phyloP scores from a whole-genome alignment of 2,113 vertebrate genomes.

The Ursus arctos region DNA sequence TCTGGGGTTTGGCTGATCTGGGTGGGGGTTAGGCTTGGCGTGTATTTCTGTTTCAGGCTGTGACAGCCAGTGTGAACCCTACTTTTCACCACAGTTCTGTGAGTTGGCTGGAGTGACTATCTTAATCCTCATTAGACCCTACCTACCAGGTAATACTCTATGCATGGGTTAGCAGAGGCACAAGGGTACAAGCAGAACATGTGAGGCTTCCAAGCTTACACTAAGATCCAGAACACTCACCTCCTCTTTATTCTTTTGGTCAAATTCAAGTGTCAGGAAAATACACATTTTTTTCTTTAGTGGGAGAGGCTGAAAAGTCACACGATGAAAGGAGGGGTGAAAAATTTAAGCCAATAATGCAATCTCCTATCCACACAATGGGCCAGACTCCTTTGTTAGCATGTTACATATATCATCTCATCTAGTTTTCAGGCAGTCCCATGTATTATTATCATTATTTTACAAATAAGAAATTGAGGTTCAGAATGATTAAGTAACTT shows the following conservation, averaged over 20 bases:
- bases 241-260: not conserved
- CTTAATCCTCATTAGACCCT: not conserved
- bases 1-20: not conserved
- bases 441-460: slow-evolving; percentile 18
- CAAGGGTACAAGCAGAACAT: not conserved
- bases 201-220: not conserved
- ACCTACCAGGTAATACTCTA: not conserved
- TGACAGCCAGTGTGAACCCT: not conserved
- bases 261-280: not conserved
- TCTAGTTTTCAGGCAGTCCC: not conserved
- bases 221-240: not conserved
- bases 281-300: not conserved
- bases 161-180: not conserved
- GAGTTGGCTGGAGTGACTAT: not conserved
- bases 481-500: slow-evolving; percentile 52
- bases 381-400: not conserved
- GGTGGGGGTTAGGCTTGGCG: not conserved
- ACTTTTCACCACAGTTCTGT: not conserved
- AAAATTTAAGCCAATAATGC: not conserved
- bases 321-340: not conserved
- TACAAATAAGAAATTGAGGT: slow-evolving; percentile 1
- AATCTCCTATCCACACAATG: not conserved
- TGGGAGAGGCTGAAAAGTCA: slow-evolving; percentile 18
- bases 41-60: slow-evolving; percentile 4
- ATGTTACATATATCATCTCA: not conserved